phyloP scores from a whole-genome alignment of 2,888 invertebrate genomes.

The Plagodis pulveraria region DNA sequence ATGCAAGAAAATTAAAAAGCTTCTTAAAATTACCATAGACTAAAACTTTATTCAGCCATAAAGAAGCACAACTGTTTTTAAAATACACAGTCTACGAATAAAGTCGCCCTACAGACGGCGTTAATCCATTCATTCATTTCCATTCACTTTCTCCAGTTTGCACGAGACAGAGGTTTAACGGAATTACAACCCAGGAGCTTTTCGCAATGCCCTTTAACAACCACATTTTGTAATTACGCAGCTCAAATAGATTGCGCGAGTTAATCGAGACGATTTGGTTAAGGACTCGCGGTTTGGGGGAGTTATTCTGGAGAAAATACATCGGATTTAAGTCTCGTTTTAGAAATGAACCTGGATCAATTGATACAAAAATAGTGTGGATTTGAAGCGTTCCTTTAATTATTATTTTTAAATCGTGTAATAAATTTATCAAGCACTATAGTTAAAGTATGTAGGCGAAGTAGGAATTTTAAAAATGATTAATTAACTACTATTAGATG shows the following conservation, averaged over 20 bases:
- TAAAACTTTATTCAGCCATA: too few species aligned
- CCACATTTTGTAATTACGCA: conserved; percentile 70
- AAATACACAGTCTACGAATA: conserved; percentile 2
- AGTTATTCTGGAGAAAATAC: conserved; percentile 20
- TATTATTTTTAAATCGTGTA: too few species aligned
- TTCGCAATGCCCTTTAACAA: conserved; percentile 61
- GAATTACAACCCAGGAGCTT: conserved; percentile 57
- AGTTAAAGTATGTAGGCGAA: too few species aligned
- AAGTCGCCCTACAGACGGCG: conserved; percentile 42
- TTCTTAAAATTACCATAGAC: too few species aligned
- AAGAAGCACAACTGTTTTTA: neutral
- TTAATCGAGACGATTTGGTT: conserved; percentile 60
- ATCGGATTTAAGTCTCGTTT: neutral
- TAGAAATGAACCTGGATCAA: too few species aligned
- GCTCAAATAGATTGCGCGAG: conserved; percentile 66
- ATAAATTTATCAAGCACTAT: too few species aligned
- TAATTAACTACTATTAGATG: too few species aligned
- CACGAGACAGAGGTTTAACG: conserved; percentile 57
- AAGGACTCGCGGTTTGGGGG: conserved; percentile 40
- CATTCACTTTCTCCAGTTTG: conserved; percentile 58
- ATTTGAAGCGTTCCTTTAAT: too few species aligned
- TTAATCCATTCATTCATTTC: conserved; percentile 70
- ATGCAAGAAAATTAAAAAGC: too few species aligned
- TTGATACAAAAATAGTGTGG: neutral
- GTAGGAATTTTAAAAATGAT: too few species aligned